These are phyloP conservation scores for Balanococcus diminutus DNA, from an alignment of 2,888 invertebrate genomes.

Conservation along the genomic window DNA sequence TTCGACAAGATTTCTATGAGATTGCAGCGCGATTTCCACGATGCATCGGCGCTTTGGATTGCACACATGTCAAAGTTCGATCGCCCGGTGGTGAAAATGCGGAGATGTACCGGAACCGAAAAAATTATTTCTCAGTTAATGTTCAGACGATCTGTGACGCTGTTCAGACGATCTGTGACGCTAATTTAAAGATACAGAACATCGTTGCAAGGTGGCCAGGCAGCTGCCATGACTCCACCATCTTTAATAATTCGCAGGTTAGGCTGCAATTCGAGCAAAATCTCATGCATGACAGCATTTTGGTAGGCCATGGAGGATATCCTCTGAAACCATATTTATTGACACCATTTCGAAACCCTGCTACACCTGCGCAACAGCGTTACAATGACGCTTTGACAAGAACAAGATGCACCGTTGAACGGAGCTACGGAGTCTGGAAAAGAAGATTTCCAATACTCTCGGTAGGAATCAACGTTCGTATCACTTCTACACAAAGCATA, in stretches of 20 bases:
- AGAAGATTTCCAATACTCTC: conserved; percentile 57
- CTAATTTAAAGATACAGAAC: conserved; percentile 57
- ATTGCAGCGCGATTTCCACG: conserved; percentile 58
- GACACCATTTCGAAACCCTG: conserved; percentile 58
- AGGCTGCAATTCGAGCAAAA: conserved; percentile 58
- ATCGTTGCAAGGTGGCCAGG: too few species aligned
- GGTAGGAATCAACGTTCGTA: conserved; percentile 56
- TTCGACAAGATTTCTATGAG: conserved; percentile 56
- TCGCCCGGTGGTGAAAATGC: conserved; percentile 58
- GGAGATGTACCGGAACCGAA: conserved; percentile 58
- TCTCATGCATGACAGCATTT: conserved; percentile 57
- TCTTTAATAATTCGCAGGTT: conserved; percentile 57
- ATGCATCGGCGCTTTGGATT: conserved; percentile 59
- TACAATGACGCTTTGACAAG: conserved; percentile 60
- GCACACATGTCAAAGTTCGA: conserved; percentile 58
- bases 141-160: conserved; percentile 58
- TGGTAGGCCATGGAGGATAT: conserved; percentile 61
- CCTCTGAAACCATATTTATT: conserved; percentile 58
- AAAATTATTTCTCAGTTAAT: conserved; percentile 58
- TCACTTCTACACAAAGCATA: conserved; percentile 48
- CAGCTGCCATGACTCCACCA: conserved; percentile 57
- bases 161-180: conserved; percentile 58
- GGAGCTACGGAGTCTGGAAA: conserved; percentile 59
- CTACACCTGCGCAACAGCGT: conserved; percentile 58
- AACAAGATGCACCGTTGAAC: conserved; percentile 60